Base-by-base conservation (phyloP, 1,140 invertebrate genomes). In the Drosophila leontia region DNA sequence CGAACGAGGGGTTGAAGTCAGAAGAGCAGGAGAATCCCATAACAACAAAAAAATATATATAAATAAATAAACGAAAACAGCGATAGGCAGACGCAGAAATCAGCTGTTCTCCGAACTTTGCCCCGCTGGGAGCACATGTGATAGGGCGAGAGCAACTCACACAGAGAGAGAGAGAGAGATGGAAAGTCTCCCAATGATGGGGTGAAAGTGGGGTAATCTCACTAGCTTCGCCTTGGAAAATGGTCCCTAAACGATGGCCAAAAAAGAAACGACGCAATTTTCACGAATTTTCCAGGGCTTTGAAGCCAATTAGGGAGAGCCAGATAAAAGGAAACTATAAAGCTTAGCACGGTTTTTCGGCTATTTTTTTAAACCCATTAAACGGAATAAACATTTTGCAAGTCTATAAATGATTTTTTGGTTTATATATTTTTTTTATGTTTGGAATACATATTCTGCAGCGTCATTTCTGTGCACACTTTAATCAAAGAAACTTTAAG, bases 21-120 rank as follows among this genome's bases (percentile, higher is more conserved):
- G 34, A 1, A 37, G 45, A 15, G 26, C 47, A 35, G 59, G 51
- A 29, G 65, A 76, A 76, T 75, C 64, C 61, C 75, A 81, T 65
- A 64, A 71, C 79, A 64, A 23, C 23, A 23, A 23, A 53, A 53
- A 50, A 39, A 51, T 55, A 32, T 6, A 1, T 13, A 47, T 47
- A 68, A 63, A 48, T 59, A 77, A 69, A 47, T 57, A 56, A 53
- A 59, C 53, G 58, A 58, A 77, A 63, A 61, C 37, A 47, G n/a
- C 44, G 29, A 58, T 58, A 62, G 48, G 48, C 71, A 75, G 71
- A 74, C 69, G 50, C 65, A 70, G 41, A 56, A 75, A 75, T 75
- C 71, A 75, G 71, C 71, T 75, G 71, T 75, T 75, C 15, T 29
- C 13, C 44, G 37, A 72, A 72, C 69, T 71, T 50, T 71, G 69